Evolutionary conservation across 2,113 vertebrate species (phyloP).

Genomic region (Ursus arctos): DNA sequence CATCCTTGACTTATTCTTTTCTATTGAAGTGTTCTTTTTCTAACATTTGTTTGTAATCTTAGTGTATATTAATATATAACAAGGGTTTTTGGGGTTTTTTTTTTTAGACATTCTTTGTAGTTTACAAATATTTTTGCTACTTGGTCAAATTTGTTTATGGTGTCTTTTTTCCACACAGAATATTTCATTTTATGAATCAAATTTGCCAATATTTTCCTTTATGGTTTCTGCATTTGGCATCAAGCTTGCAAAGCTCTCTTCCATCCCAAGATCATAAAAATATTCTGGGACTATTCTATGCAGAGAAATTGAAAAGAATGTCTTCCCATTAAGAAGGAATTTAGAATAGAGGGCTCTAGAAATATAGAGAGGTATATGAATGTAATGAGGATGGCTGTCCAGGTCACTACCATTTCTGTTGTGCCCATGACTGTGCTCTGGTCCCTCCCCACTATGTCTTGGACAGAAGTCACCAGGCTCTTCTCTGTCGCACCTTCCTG

Average conservation of each 20-base stretch:
- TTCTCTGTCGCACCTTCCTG: neutral
- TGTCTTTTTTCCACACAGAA: neutral
- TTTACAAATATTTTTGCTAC: conserved; percentile 1
- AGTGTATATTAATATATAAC: neutral
- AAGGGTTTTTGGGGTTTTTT: neutral
- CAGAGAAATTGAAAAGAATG: neutral
- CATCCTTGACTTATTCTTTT: neutral
- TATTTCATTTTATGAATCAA: conserved; percentile 7
- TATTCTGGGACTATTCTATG: neutral
- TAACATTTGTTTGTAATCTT: neutral
- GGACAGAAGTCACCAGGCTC: neutral
- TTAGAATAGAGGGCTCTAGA: neutral
- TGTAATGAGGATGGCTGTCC: neutral
- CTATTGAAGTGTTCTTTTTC: neutral
- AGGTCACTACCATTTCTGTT: neutral
- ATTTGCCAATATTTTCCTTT: neutral
- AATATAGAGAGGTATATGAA: neutral
- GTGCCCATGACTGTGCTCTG: too few relatives aligned
- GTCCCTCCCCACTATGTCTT: neutral
- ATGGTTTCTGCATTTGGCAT: neutral
- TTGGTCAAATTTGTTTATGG: neutral
- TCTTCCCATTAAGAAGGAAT: neutral
- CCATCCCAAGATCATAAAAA: conserved; percentile 21
- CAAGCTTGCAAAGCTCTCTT: neutral
- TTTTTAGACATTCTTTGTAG: neutral